Evolutionary conservation across 2,797 vertebrate species (phyloP).

Genomic region (Loriculus beryllinus): DNA sequence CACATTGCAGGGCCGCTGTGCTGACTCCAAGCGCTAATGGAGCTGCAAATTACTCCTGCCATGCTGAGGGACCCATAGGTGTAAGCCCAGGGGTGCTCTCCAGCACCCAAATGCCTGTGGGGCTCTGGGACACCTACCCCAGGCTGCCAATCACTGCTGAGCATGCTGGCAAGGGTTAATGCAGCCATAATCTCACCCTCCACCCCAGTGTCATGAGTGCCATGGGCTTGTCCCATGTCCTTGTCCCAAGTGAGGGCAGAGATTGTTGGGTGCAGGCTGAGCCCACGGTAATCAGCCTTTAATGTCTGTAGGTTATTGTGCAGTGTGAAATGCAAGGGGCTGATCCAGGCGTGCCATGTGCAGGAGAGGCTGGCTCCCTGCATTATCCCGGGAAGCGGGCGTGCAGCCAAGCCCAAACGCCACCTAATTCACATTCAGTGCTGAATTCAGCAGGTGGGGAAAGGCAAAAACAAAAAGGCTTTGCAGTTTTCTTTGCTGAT

Average conservation of each 20-base stretch:
- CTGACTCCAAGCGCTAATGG: background rate
- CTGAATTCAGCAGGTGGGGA: constrained; percentile 63
- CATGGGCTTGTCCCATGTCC: too few species aligned
- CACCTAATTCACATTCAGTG: background rate
- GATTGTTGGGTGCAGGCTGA: rapidly evolving
- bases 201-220: background rate
- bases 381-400: background rate
- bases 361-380: background rate
- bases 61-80: background rate
- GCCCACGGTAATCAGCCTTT: background rate
- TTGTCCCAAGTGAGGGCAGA: rapidly evolving
- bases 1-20: background rate
- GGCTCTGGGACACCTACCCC: rapidly evolving
- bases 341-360: background rate
- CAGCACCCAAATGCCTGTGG: rapidly evolving
- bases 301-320: rapidly evolving
- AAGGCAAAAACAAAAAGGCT: background rate
- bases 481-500: constrained; percentile 61
- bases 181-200: background rate
- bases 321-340: background rate
- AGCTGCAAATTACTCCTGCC: constrained; percentile 51
- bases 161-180: rapidly evolving
- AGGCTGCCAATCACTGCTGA: background rate
- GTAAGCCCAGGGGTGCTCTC: background rate
- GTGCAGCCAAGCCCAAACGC: background rate